Evolutionary conservation across 2,888 invertebrate genomes (phyloP), one percentile per base, ranked within the genome.

Genomic region (Cotesia congregata): DNA sequence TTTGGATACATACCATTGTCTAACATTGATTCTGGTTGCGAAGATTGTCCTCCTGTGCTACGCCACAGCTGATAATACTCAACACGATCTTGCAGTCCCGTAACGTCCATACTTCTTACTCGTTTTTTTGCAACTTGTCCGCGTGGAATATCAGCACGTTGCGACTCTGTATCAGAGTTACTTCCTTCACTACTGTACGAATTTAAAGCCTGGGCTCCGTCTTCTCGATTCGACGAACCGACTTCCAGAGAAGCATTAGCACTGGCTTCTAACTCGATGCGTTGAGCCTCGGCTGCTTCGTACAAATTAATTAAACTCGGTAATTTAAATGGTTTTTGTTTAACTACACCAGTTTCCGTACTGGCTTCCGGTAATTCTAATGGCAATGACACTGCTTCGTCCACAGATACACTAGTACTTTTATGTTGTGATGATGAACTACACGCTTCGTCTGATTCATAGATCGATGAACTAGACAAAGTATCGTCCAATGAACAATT

Each of bases 61-160:
- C 88, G 85, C 89, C 89, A 89, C 5, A 89, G 71, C 68, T 89
- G 89, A 81, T 88, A 89, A 81, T 89, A 89, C 78, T 89, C 88
- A 50, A 86, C 86, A 41, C 86, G 85, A 78, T 89, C 88, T 72
- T 85, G 84, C 12, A 83, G 79, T 77, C 82, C 80, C 30, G 82
- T 65, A 70, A 84, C 85, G 69, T 85, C 85, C n/a, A 80, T 78
- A 72, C 85, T 83, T 62, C 83, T 83, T 30, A 74, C 71, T 15
- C 74, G 62, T 40, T 77, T 77, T 30, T 70, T 70, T 4, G 61
- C 41, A 5, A 38, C 50, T 30, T 74, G 70, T 41, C 65, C 61
- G 6, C 65, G 50, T 6, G 38, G 61, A 1, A 60, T 61, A 65
- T 69, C 69, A 65, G 83, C 82, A 72, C 86, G 86, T 67, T 88